phyloP scores from a whole-genome alignment of 2,797 vertebrate genomes.

The Sphenodon punctatus region DNA sequence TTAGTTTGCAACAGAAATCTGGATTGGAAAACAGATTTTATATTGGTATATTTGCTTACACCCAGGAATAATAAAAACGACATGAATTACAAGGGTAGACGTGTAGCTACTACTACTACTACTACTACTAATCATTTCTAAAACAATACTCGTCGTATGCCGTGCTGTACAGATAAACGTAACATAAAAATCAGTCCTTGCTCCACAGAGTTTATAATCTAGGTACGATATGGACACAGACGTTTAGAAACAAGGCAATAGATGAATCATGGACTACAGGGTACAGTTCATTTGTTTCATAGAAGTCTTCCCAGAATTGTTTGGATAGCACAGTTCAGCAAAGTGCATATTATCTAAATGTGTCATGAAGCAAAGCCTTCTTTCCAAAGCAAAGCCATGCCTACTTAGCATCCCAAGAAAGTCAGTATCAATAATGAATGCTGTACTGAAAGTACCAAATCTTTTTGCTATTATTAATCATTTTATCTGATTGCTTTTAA shows the following conservation, averaged over 20 bases:
- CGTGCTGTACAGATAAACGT: no score
- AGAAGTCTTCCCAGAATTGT: background rate
- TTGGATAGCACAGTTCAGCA: background rate
- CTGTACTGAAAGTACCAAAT: constrained; percentile 1
- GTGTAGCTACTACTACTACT: background rate
- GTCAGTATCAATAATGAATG: constrained; percentile 5
- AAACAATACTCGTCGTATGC: no score
- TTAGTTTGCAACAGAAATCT: background rate
- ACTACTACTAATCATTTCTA: no score
- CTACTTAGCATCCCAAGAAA: background rate
- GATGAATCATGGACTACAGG: no score
- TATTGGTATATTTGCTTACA: background rate
- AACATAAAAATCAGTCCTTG: background rate
- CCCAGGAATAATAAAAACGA: background rate
- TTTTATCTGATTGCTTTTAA: background rate
- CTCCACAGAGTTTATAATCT: no score
- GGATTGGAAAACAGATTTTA: background rate
- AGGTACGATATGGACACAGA: no score
- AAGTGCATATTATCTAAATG: background rate
- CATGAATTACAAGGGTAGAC: background rate
- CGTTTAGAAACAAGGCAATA: no score
- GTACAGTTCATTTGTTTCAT: no score
- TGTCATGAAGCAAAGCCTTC: background rate
- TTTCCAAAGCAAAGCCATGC: background rate
- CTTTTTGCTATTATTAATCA: background rate